These are phyloP conservation scores for Tanytarsus gracilentus DNA, from an alignment of 2,888 invertebrate genomes.

Conservation along the genomic window DNA sequence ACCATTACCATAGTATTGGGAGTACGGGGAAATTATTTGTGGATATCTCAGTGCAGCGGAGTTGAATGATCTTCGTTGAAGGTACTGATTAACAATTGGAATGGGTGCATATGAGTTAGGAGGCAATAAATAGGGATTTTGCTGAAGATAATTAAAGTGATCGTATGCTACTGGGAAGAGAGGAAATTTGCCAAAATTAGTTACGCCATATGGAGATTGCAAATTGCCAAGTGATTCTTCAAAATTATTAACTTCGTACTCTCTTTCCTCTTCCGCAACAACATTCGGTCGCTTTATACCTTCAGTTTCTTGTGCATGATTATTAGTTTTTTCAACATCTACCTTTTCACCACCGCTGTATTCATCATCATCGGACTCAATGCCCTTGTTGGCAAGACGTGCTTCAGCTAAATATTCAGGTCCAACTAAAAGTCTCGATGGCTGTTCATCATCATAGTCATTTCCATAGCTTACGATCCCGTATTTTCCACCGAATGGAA, in stretches of 20 bases:
- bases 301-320: neutral
- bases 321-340: neutral
- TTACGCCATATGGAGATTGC: slow-evolving; percentile 41
- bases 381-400: slow-evolving; percentile 1
- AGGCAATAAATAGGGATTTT: slow-evolving; percentile 6
- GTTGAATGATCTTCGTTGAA: slow-evolving; percentile 9
- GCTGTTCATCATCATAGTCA: slow-evolving; percentile 8
- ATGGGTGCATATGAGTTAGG: neutral
- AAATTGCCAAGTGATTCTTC: slow-evolving; percentile 39
- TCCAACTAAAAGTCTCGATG: slow-evolving; percentile 29
- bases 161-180: slow-evolving; percentile 31
- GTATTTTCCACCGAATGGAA: slow-evolving; percentile 29
- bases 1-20: neutral
- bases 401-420: slow-evolving; percentile 26
- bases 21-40: neutral
- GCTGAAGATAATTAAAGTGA: neutral
- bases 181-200: slow-evolving; percentile 36
- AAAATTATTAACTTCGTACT: slow-evolving; percentile 2
- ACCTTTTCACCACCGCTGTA: slow-evolving; percentile 16
- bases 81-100: slow-evolving; percentile 16
- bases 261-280: neutral
- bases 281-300: neutral
- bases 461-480: slow-evolving; percentile 16
- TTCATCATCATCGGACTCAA: slow-evolving; percentile 1
- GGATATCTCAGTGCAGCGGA: neutral